These are phyloP conservation scores for Catharus fuscescens DNA, from an alignment of 2,113 vertebrate genomes.

Conservation along the genomic window DNA sequence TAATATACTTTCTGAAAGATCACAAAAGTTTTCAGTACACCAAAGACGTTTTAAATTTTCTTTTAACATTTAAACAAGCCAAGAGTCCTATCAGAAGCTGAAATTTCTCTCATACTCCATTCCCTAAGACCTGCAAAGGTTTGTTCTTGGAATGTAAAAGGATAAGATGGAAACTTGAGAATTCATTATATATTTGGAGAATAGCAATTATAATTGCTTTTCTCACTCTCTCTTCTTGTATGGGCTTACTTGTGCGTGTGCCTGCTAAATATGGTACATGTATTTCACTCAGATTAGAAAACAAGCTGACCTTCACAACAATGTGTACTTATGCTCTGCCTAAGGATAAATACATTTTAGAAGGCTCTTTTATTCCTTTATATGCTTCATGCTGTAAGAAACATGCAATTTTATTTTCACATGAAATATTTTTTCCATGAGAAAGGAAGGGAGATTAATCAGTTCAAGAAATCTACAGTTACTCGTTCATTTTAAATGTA, in stretches of 20 bases:
- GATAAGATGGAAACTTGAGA: constrained; percentile 8
- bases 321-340: constrained; percentile 1
- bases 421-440: neutral
- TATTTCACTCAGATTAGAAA: constrained; percentile 48
- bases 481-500: neutral
- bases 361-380: neutral
- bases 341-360: constrained; percentile 22
- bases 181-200: constrained; percentile 10
- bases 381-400: neutral
- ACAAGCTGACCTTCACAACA: constrained; percentile 35
- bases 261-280: constrained; percentile 37
- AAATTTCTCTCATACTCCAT: neutral
- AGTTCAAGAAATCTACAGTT: neutral
- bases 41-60: neutral
- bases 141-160: constrained; percentile 23
- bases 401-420: neutral
- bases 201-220: constrained; percentile 61
- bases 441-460: neutral
- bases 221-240: constrained; percentile 51
- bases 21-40: neutral
- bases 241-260: neutral
- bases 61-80: neutral
- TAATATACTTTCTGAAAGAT: neutral
- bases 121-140: neutral
- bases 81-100: neutral